phyloP scores from a whole-genome alignment of 2,797 vertebrate species.

The Sebastolobus alascanus region DNA sequence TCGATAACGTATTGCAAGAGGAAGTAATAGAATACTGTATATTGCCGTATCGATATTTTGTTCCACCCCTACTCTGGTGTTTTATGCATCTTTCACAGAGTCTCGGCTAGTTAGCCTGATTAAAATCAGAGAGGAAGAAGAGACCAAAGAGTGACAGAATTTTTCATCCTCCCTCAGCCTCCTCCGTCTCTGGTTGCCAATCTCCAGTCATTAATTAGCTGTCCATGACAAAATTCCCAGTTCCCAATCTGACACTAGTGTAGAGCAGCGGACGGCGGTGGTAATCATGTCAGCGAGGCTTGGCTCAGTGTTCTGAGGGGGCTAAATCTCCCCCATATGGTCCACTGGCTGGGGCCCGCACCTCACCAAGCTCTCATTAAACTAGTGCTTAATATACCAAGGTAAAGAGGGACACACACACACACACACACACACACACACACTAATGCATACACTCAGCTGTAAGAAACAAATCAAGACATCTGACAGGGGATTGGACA shows the following conservation, averaged over 20 bases:
- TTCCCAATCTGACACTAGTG: slow-evolving; percentile 84
- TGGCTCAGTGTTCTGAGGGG: slow-evolving; percentile 94
- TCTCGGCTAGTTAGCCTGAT: slow-evolving; percentile 37
- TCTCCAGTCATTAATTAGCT: slow-evolving; percentile 80
- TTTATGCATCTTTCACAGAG: slow-evolving; percentile 25
- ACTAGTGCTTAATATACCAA: slow-evolving; percentile 85
- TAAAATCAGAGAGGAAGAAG: slow-evolving; percentile 46
- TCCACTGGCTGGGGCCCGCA: slow-evolving; percentile 93
- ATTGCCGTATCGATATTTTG: neutral
- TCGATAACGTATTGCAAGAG: too few relatives aligned
- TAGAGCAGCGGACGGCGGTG: slow-evolving; percentile 91
- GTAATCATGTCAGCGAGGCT: slow-evolving; percentile 95
- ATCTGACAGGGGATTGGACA: slow-evolving; percentile 65
- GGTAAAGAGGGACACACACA: slow-evolving; percentile 61
- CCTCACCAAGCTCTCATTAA: slow-evolving; percentile 94
- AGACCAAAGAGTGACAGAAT: slow-evolving; percentile 55
- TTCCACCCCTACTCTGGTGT: neutral
- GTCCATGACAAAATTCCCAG: slow-evolving; percentile 78
- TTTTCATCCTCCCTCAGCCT: slow-evolving; percentile 59
- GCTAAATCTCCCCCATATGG: slow-evolving; percentile 99
- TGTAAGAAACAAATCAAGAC: slow-evolving; percentile 71
- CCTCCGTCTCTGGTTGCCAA: slow-evolving; percentile 69
- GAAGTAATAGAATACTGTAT: too few relatives aligned
- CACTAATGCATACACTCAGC: slow-evolving; percentile 49
- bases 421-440: slow-evolving; percentile 32